Evolutionary conservation across 2,113 vertebrate genomes (phyloP), one percentile per base, ranked within the genome.

Genomic region (Salvator merianae): DNA sequence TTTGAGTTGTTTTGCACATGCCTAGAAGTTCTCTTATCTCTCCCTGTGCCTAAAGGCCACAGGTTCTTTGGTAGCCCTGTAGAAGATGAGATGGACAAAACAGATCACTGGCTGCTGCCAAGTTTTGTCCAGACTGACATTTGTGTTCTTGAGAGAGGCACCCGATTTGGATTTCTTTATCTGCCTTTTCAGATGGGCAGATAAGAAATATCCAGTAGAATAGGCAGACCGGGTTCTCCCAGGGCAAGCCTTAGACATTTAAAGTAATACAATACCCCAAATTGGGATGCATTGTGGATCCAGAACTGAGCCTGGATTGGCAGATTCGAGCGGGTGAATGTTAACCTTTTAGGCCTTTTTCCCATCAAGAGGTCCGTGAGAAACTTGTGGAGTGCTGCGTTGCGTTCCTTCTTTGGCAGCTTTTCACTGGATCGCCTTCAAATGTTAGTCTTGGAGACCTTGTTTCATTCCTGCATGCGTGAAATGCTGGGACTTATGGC

Each of bases 351-450:
- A 53, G 55, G 3, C 3, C 34, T 34, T 50, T 50, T 26, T 32
- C 3, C 0, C 0, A 1, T 75, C 71, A 36, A 10, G 24, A 77
- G 2, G 34, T 47, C 84, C 7, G 2, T 1, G 32, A 18, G 2
- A 73, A n/a, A 55, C 78, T 47, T 36, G 38, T 50, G 20, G 0
- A 4, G 10, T 76, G 20, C 24, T 75, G 68, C 28, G 1, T 0
- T 26, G 26, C 8, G 9, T 30, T 30, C 6, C 55, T 50, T 68
- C 34, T 5, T 26, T 18, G 47, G 70, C 38, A 75, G 50, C 34
- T 69, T 40, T 79, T 69, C 28, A 3, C 0, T 47, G 24, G 30
- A 2, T 0, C 62, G 24, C 32, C 12, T 70, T 73, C 12, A 18
- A n/a, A 34, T 0, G 0, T n/a, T 85, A 26, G 20, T 0, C 36